Evolutionary conservation across 2,888 invertebrate genomes (phyloP), one percentile per base, ranked within the genome.

Genomic region (Acanthoscelides obtectus): DNA sequence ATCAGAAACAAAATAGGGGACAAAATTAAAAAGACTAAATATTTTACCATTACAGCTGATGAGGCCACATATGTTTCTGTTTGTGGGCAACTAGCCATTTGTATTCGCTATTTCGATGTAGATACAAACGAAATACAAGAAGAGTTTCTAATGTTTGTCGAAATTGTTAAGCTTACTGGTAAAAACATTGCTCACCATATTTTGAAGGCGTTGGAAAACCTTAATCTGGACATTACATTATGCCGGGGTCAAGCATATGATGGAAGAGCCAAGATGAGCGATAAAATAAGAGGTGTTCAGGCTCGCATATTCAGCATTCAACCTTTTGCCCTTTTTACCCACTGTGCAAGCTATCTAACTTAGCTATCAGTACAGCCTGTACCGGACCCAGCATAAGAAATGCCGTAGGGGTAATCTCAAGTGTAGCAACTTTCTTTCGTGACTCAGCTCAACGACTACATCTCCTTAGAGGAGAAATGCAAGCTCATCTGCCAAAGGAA

Each of bases 251-350:
- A 68, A 68, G 68, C 25, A 19, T 68, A 68, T 20, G 68, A 68
- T 68, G 27, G 68, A 22, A 6, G 68, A 68, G 27, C 25, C 20
- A 68, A 68, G 19, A 68, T 68, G 68, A 25, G 25, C n/a, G 68
- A n/a, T 20, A 68, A 68, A 68, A 25, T 27, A n/a, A 68, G 12
- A 22, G 68, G 68, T 68, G 68, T 68, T 22, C 68, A 68, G 27
- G 68, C 8, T 25, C 27, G n/a, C 27, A 22, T 68, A 68, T 20
- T n/a, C n/a, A 20, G 25, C 17, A 20, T 25, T 20, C 68, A 68
- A 22, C 25, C 25, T 19, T 21, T 21, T 22, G 67, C 20, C 3
- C n/a, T 22, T 67, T 21, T 67, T 22, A 12, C 21, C 67, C 67
- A 68, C 27, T 68, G 68, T 68, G 20, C 20, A 25, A 68, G 68